These are phyloP conservation scores for Colaptes auratus DNA, from an alignment of 2,113 vertebrate genomes.

Conservation along the genomic window DNA sequence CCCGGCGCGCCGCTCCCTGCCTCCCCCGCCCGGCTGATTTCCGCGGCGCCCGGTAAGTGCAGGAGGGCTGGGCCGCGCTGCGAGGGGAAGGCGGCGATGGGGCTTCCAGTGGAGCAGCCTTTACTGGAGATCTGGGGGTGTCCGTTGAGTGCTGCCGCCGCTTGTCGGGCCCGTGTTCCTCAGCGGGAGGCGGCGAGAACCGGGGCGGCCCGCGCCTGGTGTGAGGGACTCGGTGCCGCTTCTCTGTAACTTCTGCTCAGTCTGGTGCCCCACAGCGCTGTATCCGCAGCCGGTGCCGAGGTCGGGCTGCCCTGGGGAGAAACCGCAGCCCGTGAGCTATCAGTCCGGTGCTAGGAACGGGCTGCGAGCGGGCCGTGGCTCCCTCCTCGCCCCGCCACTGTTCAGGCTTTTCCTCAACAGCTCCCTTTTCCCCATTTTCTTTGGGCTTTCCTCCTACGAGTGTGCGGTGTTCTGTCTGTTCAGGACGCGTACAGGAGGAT, in stretches of 20 bases:
- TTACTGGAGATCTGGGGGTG: neutral
- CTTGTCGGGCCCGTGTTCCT: neutral
- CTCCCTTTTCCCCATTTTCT: neutral
- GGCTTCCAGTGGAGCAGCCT: too few relatives aligned
- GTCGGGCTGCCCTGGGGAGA: neutral
- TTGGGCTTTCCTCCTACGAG: fast-evolving
- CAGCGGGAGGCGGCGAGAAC: neutral
- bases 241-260: neutral
- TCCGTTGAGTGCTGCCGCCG: neutral
- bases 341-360: neutral
- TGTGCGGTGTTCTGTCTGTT: fast-evolving
- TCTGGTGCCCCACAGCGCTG: neutral
- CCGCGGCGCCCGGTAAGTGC: conserved; percentile 52
- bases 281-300: neutral
- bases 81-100: neutral
- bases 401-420: neutral
- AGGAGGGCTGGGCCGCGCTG: neutral
- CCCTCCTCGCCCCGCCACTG: neutral
- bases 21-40: neutral
- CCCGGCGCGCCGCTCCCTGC: neutral
- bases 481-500: neutral
- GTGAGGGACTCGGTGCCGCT: neutral
- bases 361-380: neutral
- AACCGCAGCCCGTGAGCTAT: neutral
- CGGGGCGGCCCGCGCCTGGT: neutral